Percentiles rank a stretch among this genome's conserved stretches.
Evolutionary conservation across 2,113 vertebrate genomes (phyloP).

Genomic region (Dicrurus megarhynchus): DNA sequence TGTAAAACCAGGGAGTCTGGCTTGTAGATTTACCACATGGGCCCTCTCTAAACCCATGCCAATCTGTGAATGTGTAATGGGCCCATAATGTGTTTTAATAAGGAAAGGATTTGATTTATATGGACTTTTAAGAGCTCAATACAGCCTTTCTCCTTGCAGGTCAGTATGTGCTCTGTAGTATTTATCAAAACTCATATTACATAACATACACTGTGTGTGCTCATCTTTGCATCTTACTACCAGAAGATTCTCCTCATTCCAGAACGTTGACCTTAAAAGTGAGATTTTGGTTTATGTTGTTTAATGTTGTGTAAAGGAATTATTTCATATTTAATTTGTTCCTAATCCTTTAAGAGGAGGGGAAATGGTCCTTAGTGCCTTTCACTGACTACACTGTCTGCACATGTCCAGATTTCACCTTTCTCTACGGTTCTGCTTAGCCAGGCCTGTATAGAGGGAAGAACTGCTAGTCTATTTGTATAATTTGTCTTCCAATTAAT

Average conservation of each 20-base stretch:
- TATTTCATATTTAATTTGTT: conserved; percentile 8
- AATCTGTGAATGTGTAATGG: background rate
- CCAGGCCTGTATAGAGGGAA: background rate
- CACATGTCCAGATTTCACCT: conserved; percentile 27
- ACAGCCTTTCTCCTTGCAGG: background rate
- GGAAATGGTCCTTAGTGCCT: conserved; percentile 67
- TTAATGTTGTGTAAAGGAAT: background rate
- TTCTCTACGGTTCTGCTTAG: background rate
- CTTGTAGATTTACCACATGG: background rate
- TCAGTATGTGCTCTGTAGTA: background rate
- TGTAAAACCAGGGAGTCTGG: background rate
- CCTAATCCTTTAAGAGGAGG: conserved; percentile 39
- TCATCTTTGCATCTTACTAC: background rate
- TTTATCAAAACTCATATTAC: background rate
- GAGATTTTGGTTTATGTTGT: background rate
- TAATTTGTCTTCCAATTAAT: conserved; percentile 38
- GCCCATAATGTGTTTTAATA: background rate
- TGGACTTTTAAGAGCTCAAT: background rate
- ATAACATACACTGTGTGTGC: background rate
- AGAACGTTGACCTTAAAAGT: background rate
- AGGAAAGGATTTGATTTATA: background rate
- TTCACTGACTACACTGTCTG: conserved; percentile 46
- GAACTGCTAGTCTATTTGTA: background rate
- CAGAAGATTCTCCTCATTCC: background rate
- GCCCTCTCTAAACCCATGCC: background rate